Base-by-base conservation (phyloP, 2,888 invertebrate genomes). In the Cephus pygmeus region DNA sequence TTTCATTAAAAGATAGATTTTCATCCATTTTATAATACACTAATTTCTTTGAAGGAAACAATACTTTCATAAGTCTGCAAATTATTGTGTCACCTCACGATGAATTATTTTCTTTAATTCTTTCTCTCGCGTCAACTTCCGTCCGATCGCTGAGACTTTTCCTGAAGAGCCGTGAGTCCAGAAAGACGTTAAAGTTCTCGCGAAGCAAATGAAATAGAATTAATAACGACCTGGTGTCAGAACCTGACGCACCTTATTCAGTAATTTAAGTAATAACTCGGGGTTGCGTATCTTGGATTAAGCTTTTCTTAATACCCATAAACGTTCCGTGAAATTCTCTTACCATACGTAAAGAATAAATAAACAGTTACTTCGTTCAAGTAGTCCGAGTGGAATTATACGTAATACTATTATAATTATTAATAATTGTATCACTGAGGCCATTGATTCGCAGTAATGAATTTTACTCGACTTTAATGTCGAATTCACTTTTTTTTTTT, bases 121-220 rank as follows among this genome's bases (percentile, higher is more conserved):
- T 23, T 23, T 56, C 2, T 23, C 56, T 40, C 40, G 40, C 40
- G 6, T 40, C 40, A 40, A 40, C 40, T 40, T 40, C 40, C 40
- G 40, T 40, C 40, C 40, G 15, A 40, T 40, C 40, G 40, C 40
- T 15, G 40, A 40, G 40, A 40, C 40, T 40, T 40, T 40, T 40
- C 2, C 40, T 6, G 15, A 40, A 40, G 40, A 40, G 40, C 15
- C 40, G 15, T 15, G 40, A 40, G 40, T 15, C 40, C 2, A 15
- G 40, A 40, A 40, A 40, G 71, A 71, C 71, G 71, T 33, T 33
- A n/a, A 71, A 71, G n/a, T 40, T 71, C 15, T 15, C 71, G 33
- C 71, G 71, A 33, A 6, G 71, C 30, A 71, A 71, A 71, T 71
- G 71, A 71, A 71, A 71, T 71, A 15, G 71, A 71, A 71, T 71